Evolutionary conservation across 2,888 invertebrate species (phyloP).

Genomic region (Alloplasta piceator): DNA sequence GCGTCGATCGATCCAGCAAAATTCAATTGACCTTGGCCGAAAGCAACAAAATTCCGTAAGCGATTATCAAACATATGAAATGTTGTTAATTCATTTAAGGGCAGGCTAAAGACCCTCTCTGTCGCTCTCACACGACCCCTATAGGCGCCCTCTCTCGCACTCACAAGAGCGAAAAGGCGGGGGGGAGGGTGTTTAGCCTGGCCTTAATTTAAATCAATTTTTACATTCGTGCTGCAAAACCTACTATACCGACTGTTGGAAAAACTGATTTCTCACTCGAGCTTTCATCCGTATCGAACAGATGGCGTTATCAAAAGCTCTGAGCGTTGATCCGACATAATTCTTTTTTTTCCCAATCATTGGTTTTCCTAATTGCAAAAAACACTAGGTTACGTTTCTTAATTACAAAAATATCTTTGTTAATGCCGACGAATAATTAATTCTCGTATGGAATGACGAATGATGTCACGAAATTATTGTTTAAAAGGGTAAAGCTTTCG

Average conservation of each 20-base stretch:
- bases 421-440: neutral
- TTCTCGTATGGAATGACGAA: neutral
- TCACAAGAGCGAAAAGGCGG: too few relatives aligned
- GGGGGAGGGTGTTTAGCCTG: too few relatives aligned
- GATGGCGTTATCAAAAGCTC: neutral
- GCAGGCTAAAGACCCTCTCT: too few relatives aligned
- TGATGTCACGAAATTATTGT: neutral
- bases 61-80: neutral
- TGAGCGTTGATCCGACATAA: too few relatives aligned
- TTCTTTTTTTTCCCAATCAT: neutral
- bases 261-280: neutral
- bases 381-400: too few relatives aligned
- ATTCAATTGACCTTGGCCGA: constrained; percentile 31
- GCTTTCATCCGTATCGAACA: neutral
- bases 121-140: too few relatives aligned
- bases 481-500: neutral
- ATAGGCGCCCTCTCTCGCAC: too few relatives aligned
- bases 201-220: too few relatives aligned
- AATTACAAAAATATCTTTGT: too few relatives aligned
- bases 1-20: constrained; percentile 34
- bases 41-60: constrained; percentile 41
- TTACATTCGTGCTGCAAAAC: neutral
- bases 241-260: constrained; percentile 19
- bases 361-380: neutral
- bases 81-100: too few relatives aligned